Evolutionary conservation across 2,113 vertebrate species (phyloP), one percentile per base, ranked within the genome.

Genomic region (Psophia crepitans): DNA sequence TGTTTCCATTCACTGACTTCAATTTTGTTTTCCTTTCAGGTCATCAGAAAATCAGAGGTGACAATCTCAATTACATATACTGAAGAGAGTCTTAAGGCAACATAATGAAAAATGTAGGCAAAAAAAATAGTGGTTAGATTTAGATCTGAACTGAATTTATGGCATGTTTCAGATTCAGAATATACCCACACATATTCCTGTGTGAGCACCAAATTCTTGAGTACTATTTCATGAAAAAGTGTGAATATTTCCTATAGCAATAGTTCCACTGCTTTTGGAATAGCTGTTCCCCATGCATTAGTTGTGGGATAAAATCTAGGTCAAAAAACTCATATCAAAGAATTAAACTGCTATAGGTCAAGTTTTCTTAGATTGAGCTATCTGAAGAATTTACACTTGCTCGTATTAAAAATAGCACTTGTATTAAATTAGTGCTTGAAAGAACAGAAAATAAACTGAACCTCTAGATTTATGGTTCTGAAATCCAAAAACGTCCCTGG

Each of bases 111-210:
- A 92, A 35, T 12, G 3, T 46, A 43, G 10, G 26, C 44, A 78
- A 65, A 54, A n/a, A n/a, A 94, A 92, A 43, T 18, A n/a, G 8
- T 33, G 12, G 63, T 93, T 76, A 48, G 43, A 84, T 93, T 64
- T 46, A 5, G 12, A 91, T 75, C 49, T 79, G 65, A 85, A 57
- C 15, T 53, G 44, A 49, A 68, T 75, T 57, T 68, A 46, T 43
- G 39, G 6, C 43, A 41, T 30, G 23, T 41, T 92, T 90, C 28
- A 84, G 14, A 22, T 75, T 86, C 53, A 82, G 26, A 60, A 43
- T 6, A 78, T 6, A 33, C 12, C 1, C 14, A 28, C 9, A 8
- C 0, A 0, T 35, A 84, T 57, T 80, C 20, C 15, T 78, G 0
- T 8, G 21, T 12, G 20, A 14, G 5, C 23, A 70, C 2, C 11